Percentiles rank a stretch among this genome's conserved stretches.
Conservation (phyloP, 2,888 invertebrate genomes). For the Disparrhopalites patrizii region DNA sequence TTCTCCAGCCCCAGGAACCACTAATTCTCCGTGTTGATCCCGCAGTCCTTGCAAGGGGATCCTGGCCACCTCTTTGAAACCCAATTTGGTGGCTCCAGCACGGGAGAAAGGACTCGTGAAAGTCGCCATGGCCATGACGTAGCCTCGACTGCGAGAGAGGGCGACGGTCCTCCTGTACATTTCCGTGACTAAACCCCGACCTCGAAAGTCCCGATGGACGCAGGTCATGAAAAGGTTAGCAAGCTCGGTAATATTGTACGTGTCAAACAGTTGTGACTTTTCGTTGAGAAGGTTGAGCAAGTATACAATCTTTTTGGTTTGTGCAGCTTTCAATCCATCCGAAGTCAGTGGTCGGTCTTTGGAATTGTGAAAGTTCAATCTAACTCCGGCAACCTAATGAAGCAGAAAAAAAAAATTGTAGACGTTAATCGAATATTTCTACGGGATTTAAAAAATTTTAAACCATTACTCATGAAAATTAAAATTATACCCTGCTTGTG, state of each 20-base stretch:
- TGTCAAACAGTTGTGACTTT: conserved; percentile 13
- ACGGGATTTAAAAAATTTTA: neutral
- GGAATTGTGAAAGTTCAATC: neutral
- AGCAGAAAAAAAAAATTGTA: neutral
- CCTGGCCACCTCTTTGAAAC: conserved; percentile 14
- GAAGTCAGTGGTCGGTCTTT: neutral
- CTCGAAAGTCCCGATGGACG: conserved; percentile 20
- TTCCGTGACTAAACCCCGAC: conserved; percentile 27
- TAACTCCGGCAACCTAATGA: neutral
- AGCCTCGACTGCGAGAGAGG: neutral
- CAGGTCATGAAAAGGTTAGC: conserved; percentile 15
- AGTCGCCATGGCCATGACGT: neutral
- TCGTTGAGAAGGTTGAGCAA: neutral
- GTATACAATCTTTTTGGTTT: neutral
- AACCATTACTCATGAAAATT: neutral
- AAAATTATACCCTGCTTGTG: conserved; percentile 17
- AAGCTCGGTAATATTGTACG: conserved; percentile 9
- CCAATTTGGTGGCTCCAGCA: conserved; percentile 19
- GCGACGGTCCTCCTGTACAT: conserved; percentile 24
- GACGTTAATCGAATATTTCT: neutral
- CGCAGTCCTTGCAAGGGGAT: neutral
- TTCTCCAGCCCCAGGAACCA: neutral
- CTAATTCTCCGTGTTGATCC: conserved; percentile 10
- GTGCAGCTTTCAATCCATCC: neutral
- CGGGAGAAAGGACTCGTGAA: conserved; percentile 28